Evolutionary conservation across 2,797 vertebrate species (phyloP).

Genomic region (Scolopax bukidnonensis): DNA sequence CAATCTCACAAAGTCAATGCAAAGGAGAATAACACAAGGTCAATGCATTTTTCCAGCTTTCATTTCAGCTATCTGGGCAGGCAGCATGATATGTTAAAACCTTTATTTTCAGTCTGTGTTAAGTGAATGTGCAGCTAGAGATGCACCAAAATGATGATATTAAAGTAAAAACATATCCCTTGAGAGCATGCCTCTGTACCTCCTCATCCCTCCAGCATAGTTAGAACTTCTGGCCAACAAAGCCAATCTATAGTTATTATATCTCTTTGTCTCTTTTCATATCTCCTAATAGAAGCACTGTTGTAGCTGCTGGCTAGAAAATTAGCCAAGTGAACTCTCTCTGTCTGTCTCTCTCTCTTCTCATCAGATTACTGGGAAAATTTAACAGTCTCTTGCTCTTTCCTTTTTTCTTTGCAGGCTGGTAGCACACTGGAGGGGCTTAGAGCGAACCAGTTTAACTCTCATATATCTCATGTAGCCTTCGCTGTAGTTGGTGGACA

Average conservation of each 20-base stretch:
- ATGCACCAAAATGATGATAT: slow-evolving; percentile 29
- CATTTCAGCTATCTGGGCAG: slow-evolving; percentile 11
- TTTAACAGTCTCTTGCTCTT: slow-evolving; percentile 54
- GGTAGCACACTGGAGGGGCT: slow-evolving; percentile 72
- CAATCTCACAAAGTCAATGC: neutral
- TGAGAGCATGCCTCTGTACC: neutral
- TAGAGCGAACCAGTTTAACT: slow-evolving; percentile 71
- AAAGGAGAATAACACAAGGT: slow-evolving; percentile 4
- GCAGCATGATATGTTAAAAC: neutral
- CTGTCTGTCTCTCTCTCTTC: slow-evolving; percentile 64
- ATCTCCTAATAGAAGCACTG: slow-evolving; percentile 82
- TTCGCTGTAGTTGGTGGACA: slow-evolving; percentile 41
- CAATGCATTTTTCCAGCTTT: slow-evolving; percentile 25
- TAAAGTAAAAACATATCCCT: slow-evolving; percentile 48
- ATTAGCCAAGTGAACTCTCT: slow-evolving; percentile 75
- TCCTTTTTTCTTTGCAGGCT: slow-evolving; percentile 57
- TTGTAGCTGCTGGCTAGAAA: slow-evolving; percentile 78
- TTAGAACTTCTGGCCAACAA: slow-evolving; percentile 42
- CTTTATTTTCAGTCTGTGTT: slow-evolving; percentile 38
- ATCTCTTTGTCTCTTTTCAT: slow-evolving; percentile 82
- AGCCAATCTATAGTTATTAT: slow-evolving; percentile 75
- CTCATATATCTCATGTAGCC: slow-evolving; percentile 52
- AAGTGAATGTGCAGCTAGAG: slow-evolving; percentile 39
- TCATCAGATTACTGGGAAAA: slow-evolving; percentile 76
- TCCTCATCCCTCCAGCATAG: neutral